Evolutionary conservation across 2,113 vertebrate genomes (phyloP).

Genomic region (Clinocottus analis): DNA sequence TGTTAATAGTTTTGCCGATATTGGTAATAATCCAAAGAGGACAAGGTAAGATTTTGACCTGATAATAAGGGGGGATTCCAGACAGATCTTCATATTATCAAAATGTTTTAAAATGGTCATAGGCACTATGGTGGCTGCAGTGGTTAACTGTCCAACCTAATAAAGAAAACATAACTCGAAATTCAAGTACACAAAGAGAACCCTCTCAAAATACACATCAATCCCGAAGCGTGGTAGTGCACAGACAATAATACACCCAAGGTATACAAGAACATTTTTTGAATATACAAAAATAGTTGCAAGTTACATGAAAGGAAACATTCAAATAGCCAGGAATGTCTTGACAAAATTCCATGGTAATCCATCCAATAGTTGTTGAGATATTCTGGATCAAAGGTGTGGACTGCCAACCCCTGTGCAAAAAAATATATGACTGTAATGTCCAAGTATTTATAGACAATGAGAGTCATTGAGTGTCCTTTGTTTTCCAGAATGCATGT

Average conservation of each 20-base stretch:
- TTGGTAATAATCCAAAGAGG: not conserved
- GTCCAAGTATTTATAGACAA: not conserved
- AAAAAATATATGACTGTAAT: not conserved
- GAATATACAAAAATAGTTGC: not conserved
- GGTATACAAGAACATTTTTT: not conserved
- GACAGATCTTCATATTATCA: not conserved
- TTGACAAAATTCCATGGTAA: not conserved
- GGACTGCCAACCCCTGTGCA: not conserved
- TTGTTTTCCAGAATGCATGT: slow-evolving; percentile 24
- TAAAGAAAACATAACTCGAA: not conserved
- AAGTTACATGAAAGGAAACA: not conserved
- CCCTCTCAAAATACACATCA: not conserved
- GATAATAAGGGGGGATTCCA: too few species aligned
- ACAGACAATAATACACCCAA: not conserved
- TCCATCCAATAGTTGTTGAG: not conserved
- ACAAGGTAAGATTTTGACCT: not conserved
- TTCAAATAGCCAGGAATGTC: not conserved
- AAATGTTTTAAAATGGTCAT: not conserved
- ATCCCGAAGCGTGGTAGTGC: not conserved
- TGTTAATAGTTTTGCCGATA: not conserved
- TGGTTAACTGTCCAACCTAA: not conserved
- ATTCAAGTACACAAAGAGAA: not conserved
- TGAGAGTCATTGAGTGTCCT: not conserved
- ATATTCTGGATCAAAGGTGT: not conserved
- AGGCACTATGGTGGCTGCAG: not conserved